Base-by-base conservation (phyloP, 2,113 vertebrate genomes). In the Tringa solitaria region DNA sequence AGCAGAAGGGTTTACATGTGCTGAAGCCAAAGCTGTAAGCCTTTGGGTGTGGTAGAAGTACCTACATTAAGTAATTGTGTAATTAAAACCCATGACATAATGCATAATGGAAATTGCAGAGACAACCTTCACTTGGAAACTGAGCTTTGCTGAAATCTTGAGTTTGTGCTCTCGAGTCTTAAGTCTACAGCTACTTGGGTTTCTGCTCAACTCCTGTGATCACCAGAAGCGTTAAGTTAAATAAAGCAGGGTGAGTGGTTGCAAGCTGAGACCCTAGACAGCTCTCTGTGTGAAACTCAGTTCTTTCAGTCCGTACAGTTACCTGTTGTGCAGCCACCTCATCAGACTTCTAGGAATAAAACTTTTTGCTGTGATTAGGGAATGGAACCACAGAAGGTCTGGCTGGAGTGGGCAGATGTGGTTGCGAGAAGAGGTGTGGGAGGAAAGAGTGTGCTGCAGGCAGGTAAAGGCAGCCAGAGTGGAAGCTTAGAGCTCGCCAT, bases 51-150 rank as follows among this genome's bases (percentile, higher is more conserved):
- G 69, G 73, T 35, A 59, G 37, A 64, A 74, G 41, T 74, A 78
- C 56, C 61, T 78, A 9, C 53, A 0, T 68, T 30, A 95, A 87
- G 72, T 92, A 77, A 95, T 39, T 39, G 87, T 78, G 64, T 91
- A 78, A 90, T 95, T 94, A 91, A 92, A 93, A 26, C 57, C 46
- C 11, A n/a, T 87, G 83, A 79, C 54, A 23, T 84, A 78, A 94
- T 28, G 73, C 8, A 7, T 33, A 50, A 27, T 26, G 65, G 69
- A 35, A 91, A 69, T 23, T 92, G 64, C 60, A 88, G 83, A 75
- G 60, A 64, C 60, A 82, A 3, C 53, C 39, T 82, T 51, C 64
- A 13, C 48, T 86, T 56, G 60, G 72, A 64, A 92, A 46, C 14
- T 10, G 24, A 73, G 46, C 48, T 22, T 74, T 76, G 46, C 86